phyloP scores from a whole-genome alignment of 2,113 vertebrate genomes.

The Oryzias celebensis region DNA sequence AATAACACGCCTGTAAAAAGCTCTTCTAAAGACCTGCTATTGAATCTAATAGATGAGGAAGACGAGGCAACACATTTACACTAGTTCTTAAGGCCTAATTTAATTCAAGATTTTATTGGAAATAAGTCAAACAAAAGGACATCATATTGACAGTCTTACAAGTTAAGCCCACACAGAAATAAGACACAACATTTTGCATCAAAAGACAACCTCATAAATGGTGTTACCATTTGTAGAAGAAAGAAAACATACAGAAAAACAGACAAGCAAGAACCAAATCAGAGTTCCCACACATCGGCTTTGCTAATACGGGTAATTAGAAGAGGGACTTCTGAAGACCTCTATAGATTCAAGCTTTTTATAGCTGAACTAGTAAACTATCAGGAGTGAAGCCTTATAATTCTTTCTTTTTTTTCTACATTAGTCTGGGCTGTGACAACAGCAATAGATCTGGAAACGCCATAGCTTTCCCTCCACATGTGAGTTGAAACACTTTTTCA shows the following conservation, averaged over 20 bases:
- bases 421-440: slow-evolving; percentile 46
- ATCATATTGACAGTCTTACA: slow-evolving; percentile 54
- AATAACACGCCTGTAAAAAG: neutral
- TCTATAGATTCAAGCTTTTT: slow-evolving; percentile 43
- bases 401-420: slow-evolving; percentile 42
- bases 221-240: slow-evolving; percentile 3
- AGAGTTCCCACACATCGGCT: slow-evolving; percentile 17
- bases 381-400: slow-evolving; percentile 13
- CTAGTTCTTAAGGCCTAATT: slow-evolving; percentile 3
- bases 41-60: neutral
- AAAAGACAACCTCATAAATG: slow-evolving; percentile 10
- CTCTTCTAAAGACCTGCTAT: neutral
- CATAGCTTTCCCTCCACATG: slow-evolving; percentile 16
- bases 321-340: slow-evolving; percentile 44
- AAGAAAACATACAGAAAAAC: neutral
- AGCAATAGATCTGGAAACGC: slow-evolving; percentile 30
- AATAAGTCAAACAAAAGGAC: slow-evolving; percentile 36
- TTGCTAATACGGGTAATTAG: slow-evolving; percentile 64
- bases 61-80: neutral
- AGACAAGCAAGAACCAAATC: neutral
- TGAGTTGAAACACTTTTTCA: slow-evolving; percentile 26
- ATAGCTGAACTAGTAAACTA: slow-evolving; percentile 38
- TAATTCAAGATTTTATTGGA: neutral
- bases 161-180: slow-evolving; percentile 47
- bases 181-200: slow-evolving; percentile 31